Evolutionary conservation across 2,113 vertebrate species (phyloP), one percentile per base, ranked within the genome.

Genomic region (Ciconia maguari): DNA sequence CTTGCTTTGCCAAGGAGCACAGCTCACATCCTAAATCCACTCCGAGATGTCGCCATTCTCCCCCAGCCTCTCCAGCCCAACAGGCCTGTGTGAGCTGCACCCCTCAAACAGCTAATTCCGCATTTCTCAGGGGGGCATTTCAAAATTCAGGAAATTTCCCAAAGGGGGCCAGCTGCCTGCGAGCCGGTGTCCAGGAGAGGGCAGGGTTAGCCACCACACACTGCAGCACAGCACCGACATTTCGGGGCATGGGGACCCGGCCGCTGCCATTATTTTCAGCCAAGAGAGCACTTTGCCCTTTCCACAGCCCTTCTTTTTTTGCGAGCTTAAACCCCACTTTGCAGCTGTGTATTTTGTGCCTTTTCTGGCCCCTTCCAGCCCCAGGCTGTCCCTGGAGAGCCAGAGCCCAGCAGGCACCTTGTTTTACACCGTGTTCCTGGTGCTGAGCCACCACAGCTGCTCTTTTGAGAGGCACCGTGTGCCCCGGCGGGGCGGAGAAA

Each of bases 181-280:
- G 2, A 86, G 61, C n/a, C 0, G 1, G 29, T 41, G 88, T 82
- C 90, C 96, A 76, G 96, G 80, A 96, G 86, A 93, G 80, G 88
- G 90, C 90, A 96, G 90, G 90, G 34, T 44, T 49, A 72, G 36
- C 85, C 0, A 0, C 57, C 65, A 8, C 4, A 2, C 38, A 10
- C 61, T 4, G 7, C 14, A 1, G 29, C 72, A 18, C 64, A 52
- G 60, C 54, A 41, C 79, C 6, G 0, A 46, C 20, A 13, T 10
- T 62, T 54, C 2, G 3, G 34, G 41, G 32, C 0, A 0, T 3
- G 1, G 25, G 0, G 0, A 85, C 22, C 32, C 1, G 0, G 13
- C 30, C 1, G 4, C 55, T 83, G 79, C 49, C 36, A 6, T 42
- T 70, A 38, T 61, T 86, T 36, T 18, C 58, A 65, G 54, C 32